Percentiles rank a stretch among this genome's conserved stretches.
Conservation (phyloP, 1,140 invertebrate genomes). For the Hyles vespertilio region DNA sequence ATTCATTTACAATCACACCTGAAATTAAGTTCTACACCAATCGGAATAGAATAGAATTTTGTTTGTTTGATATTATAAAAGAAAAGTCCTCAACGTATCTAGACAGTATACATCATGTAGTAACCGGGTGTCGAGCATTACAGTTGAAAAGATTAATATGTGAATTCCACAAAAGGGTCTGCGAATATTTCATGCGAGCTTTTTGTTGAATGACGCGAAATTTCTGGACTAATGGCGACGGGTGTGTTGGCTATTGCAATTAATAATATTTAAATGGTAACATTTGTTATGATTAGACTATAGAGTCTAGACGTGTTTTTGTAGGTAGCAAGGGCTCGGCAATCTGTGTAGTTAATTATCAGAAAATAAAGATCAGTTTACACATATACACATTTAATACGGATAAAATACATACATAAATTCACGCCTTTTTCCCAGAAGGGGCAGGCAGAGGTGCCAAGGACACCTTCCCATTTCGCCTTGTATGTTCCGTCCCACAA, state of each 20-base stretch:
- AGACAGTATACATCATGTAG: conserved; percentile 18
- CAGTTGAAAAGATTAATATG: conserved; percentile 24
- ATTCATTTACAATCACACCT: conserved; percentile 1
- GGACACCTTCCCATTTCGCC: too few relatives aligned
- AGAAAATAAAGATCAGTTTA: too few relatives aligned
- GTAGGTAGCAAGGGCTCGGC: not conserved
- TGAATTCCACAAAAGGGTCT: conserved; percentile 17
- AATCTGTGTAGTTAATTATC: too few relatives aligned
- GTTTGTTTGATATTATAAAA: too few relatives aligned
- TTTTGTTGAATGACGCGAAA: conserved; percentile 15
- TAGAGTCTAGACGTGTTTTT: not conserved
- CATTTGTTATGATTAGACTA: conserved; percentile 8
- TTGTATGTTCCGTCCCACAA: too few relatives aligned
- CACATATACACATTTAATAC: too few relatives aligned
- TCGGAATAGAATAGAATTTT: too few relatives aligned
- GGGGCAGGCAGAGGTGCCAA: too few relatives aligned
- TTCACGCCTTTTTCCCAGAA: too few relatives aligned
- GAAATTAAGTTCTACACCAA: too few relatives aligned
- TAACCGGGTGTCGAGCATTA: conserved; percentile 20
- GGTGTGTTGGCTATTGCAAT: conserved; percentile 9
- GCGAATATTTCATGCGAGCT: conserved; percentile 18
- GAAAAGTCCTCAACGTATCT: too few relatives aligned
- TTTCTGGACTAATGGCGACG: conserved; percentile 13
- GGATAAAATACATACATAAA: too few relatives aligned
- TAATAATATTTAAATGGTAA: conserved; percentile 11